Base-by-base conservation (phyloP, 2,888 invertebrate genomes). In the Muschampia plurimacula region DNA sequence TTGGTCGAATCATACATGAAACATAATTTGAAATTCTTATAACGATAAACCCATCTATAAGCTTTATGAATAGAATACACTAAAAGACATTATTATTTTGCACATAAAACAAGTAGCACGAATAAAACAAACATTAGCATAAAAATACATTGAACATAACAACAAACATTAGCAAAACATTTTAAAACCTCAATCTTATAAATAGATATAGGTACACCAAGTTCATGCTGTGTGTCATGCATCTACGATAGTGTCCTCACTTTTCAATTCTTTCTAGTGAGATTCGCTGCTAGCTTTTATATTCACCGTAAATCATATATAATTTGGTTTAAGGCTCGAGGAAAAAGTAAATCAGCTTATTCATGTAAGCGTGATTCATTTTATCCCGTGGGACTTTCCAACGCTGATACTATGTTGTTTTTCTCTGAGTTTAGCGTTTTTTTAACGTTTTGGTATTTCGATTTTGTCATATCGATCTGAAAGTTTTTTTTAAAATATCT, bases 341-440 rank as follows among this genome's bases (percentile, higher is more conserved):
- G 13, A 12, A 60, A 60, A 60, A 60, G 60, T 60, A n/a, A 60
- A 39, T 36, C n/a, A 32, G n/a, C n/a, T 60, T 60, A 36, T 62
- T 63, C 63, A 32, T 60, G 59, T 15, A 41, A 55, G 9, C 22
- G 22, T 44, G 67, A 60, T 60, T 60, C 60, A 60, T 60, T 22
- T 13, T 55, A 57, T 28, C 39, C 41, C n/a, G 28, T 41, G 60
- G 36, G 60, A 39, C n/a, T 60, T 60, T 36, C 36, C 60, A 60
- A 60, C 36, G n/a, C 39, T n/a, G 9, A 60, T 60, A 57, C 28
- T 57, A 28, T 57, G 1, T 55, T 55, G 10, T 28, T 57, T 57
- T 57, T 57, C 2, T 57, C 22, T 55, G 28, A 57, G 22, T 57
- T 28, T 10, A 57, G 57, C 8, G 22, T 55, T 22, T 55, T 49